These are phyloP conservation scores for Chironomus tentans DNA, from an alignment of 2,888 invertebrate species.

Conservation along the genomic window DNA sequence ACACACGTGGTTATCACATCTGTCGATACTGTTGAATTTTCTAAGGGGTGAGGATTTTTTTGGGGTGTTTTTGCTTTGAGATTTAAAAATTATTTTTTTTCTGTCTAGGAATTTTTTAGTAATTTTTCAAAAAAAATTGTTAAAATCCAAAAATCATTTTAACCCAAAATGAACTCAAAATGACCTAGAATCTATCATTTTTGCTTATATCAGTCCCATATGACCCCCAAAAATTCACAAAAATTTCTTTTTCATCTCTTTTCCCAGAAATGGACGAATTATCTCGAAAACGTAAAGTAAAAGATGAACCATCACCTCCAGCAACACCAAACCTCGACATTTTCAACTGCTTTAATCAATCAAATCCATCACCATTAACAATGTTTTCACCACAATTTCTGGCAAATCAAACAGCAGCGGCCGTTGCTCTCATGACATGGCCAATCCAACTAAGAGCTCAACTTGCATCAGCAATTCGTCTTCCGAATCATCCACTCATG, in stretches of 20 bases:
- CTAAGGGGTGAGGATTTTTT: too few species aligned
- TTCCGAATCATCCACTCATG: slow-evolving; percentile 9
- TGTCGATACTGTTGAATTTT: too few species aligned
- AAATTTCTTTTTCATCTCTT: not conserved
- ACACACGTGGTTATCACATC: too few species aligned
- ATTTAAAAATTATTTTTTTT: too few species aligned
- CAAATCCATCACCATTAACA: not conserved
- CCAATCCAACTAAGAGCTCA: slow-evolving; percentile 16
- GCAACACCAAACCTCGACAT: not conserved
- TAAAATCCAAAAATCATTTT: too few species aligned
- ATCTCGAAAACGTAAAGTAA: not conserved
- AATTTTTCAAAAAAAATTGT: too few species aligned
- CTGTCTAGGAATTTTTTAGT: too few species aligned
- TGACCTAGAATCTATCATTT: too few species aligned
- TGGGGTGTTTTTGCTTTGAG: not conserved
- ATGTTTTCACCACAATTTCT: slow-evolving; percentile 22
- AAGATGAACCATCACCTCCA: not conserved
- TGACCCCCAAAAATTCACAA: too few species aligned
- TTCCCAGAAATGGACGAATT: slow-evolving; percentile 18
- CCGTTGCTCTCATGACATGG: slow-evolving; percentile 20
- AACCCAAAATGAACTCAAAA: too few species aligned
- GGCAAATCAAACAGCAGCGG: slow-evolving; percentile 18
- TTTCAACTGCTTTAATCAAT: slow-evolving; percentile 3
- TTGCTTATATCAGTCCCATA: too few species aligned
- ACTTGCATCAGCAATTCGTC: slow-evolving; percentile 17